phyloP scores from a whole-genome alignment of 1,140 invertebrate species.

The Pseudoatta argentina region DNA sequence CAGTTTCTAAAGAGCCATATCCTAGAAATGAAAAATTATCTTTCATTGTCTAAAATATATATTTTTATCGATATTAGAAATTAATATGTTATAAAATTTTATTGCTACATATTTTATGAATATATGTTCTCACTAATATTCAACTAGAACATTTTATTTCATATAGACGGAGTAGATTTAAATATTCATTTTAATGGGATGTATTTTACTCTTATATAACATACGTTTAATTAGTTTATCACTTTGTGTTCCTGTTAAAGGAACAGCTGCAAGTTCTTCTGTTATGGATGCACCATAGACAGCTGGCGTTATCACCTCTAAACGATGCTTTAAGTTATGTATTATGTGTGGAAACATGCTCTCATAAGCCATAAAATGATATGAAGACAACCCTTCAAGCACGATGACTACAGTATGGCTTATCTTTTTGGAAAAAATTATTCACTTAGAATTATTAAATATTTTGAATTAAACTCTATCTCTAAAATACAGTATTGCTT shows the following conservation, averaged over 20 bases:
- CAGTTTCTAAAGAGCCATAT: conserved; percentile 90
- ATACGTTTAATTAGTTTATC: conserved; percentile 87
- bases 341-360: conserved; percentile 88
- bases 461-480: conserved; percentile 12
- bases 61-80: background rate
- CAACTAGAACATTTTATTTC: conserved; percentile 10
- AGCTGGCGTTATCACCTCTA: conserved; percentile 92
- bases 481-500: background rate
- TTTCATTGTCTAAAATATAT: background rate
- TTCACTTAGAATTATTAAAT: background rate
- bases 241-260: conserved; percentile 90
- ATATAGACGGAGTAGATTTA: background rate
- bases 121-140: background rate
- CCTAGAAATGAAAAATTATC: conserved; percentile 77
- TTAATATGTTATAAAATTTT: background rate
- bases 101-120: conserved; percentile 12
- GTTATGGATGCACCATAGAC: conserved; percentile 90
- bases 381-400: conserved; percentile 91
- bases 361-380: conserved; percentile 90
- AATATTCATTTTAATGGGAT: conserved; percentile 3
- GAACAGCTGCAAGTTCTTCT: conserved; percentile 92
- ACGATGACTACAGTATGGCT: conserved; percentile 91
- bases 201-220: conserved; percentile 13
- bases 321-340: conserved; percentile 88
- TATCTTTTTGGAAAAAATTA: conserved; percentile 71